A percentile compares a stretch with the other conserved stretches of the same genome.
Evolutionary conservation across 2,113 vertebrate species (phyloP).

Genomic region (Leuciscus idus): DNA sequence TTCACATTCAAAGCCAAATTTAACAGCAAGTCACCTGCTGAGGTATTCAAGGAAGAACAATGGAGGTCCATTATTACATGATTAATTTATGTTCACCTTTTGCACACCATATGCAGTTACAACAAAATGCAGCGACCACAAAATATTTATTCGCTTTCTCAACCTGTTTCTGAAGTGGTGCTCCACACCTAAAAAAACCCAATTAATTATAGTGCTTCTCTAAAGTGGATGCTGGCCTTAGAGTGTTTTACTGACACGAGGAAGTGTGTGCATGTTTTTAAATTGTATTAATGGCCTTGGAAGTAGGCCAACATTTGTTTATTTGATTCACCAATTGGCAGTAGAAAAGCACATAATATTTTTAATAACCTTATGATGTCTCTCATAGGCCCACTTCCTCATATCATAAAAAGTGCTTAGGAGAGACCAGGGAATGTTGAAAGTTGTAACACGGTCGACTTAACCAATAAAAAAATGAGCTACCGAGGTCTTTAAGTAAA

Average conservation of each 20-base stretch:
- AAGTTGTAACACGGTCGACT: background rate
- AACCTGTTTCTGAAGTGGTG: slow-evolving; percentile 48
- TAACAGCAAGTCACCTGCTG: slow-evolving; percentile 20
- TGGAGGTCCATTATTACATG: slow-evolving; percentile 4
- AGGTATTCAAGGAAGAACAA: slow-evolving; percentile 6
- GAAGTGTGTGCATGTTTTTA: slow-evolving; percentile 34
- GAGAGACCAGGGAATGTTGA: background rate
- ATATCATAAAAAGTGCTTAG: background rate
- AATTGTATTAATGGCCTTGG: slow-evolving; percentile 30
- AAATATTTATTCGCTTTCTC: slow-evolving; percentile 32
- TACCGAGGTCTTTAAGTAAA: background rate
- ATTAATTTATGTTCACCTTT: slow-evolving; percentile 14
- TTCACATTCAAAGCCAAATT: slow-evolving; percentile 40
- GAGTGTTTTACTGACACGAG: slow-evolving; percentile 55
- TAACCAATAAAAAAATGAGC: background rate
- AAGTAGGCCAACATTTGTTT: slow-evolving; percentile 43
- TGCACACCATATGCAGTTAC: background rate
- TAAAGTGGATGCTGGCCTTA: slow-evolving; percentile 59
- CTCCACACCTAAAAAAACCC: slow-evolving; percentile 57
- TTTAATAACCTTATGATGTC: slow-evolving; percentile 27
- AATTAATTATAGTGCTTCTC: slow-evolving; percentile 61
- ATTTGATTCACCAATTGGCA: slow-evolving; percentile 25
- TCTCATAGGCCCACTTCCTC: slow-evolving; percentile 19
- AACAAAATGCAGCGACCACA: slow-evolving; percentile 30
- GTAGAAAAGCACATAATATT: slow-evolving; percentile 12